Evolutionary conservation across 2,113 vertebrate species (phyloP).

Genomic region (Myotis yumanensis): DNA sequence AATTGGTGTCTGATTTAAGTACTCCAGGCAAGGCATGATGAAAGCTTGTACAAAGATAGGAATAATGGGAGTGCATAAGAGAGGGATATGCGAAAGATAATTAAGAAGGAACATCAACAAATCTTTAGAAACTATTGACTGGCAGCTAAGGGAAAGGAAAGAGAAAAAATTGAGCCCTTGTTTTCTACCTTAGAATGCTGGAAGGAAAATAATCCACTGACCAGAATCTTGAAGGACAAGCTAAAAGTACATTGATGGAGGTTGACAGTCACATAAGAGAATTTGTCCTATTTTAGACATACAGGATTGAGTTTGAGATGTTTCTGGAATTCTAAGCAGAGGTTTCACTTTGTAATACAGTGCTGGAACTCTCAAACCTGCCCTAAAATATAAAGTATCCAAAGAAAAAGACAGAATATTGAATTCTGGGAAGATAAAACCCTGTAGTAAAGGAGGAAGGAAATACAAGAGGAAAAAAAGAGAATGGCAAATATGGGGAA

Average conservation of each 20-base stretch:
- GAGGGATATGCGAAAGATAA: neutral
- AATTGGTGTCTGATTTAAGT: constrained; percentile 17
- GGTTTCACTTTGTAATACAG: neutral
- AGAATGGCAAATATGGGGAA: neutral
- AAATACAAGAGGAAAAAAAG: neutral
- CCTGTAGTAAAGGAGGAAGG: neutral
- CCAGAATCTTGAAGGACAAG: neutral
- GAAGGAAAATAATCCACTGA: neutral
- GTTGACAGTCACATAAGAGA: neutral
- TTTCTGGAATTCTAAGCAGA: neutral
- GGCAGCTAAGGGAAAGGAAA: neutral
- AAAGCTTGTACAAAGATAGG: neutral
- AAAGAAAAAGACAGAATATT: neutral
- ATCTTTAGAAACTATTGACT: neutral
- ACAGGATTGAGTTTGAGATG: neutral
- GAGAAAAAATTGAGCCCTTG: neutral
- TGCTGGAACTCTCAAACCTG: neutral
- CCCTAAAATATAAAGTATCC: neutral
- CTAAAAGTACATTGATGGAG: neutral
- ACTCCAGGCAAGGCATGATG: neutral
- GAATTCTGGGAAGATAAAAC: neutral
- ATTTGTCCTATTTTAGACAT: neutral
- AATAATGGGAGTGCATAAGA: neutral
- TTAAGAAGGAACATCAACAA: neutral
- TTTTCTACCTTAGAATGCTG: neutral